These are phyloP conservation scores for Nephrocerus scutellatus DNA, from an alignment of 2,888 invertebrate genomes.

Conservation along the genomic window DNA sequence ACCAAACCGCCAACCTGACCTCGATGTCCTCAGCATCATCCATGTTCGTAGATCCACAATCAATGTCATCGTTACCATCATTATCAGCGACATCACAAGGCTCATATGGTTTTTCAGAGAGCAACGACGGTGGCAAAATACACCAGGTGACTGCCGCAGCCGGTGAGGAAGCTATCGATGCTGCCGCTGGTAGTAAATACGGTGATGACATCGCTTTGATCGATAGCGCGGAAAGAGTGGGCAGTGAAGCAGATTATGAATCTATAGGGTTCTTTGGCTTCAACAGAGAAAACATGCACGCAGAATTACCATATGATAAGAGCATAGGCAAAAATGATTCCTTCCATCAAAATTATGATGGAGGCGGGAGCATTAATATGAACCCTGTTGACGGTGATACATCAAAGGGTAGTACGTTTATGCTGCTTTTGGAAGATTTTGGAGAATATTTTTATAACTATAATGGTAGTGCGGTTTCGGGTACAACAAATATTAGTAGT, in stretches of 20 bases:
- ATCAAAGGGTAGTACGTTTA: conserved; percentile 49
- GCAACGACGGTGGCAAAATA: conserved; percentile 1
- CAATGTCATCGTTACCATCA: conserved; percentile 17
- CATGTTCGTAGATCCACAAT: not conserved
- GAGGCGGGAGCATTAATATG: conserved; percentile 20
- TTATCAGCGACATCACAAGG: conserved; percentile 2
- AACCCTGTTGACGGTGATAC: conserved; percentile 12
- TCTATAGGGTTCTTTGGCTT: conserved; percentile 16
- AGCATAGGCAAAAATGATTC: conserved; percentile 13
- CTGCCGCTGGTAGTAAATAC: conserved; percentile 19
- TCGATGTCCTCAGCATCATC: not conserved
- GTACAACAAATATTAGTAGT: conserved; percentile 32
- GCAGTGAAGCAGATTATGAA: conserved; percentile 34
- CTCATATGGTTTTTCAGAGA: conserved; percentile 6
- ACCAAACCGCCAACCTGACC: not conserved
- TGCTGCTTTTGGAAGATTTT: conserved; percentile 67
- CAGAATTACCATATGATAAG: conserved; percentile 17
- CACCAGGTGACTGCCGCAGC: conserved; percentile 13
- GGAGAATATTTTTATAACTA: conserved; percentile 67
- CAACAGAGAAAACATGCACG: conserved; percentile 18
- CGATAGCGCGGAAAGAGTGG: conserved; percentile 40
- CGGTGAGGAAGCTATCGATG: conserved; percentile 16
- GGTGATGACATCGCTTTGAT: conserved; percentile 40
- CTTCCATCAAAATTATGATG: conserved; percentile 20
- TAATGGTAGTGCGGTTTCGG: conserved; percentile 44